Percentiles rank a stretch among this genome's conserved stretches.
Evolutionary conservation across 2,113 vertebrate genomes (phyloP).

Genomic region (Caloenas nicobarica): DNA sequence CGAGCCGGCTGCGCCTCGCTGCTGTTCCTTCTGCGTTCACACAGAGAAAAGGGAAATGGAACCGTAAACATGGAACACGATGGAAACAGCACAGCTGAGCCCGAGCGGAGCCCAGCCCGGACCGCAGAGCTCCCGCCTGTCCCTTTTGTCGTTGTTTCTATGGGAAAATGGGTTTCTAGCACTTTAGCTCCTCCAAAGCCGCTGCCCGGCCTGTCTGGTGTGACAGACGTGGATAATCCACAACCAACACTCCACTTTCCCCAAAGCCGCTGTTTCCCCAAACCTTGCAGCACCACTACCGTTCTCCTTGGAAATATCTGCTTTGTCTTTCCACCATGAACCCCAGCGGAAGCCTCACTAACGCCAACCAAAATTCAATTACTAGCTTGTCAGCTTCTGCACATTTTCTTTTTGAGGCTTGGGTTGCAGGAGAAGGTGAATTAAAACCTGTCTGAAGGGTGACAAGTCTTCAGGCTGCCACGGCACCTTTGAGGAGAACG

Average conservation of each 20-base stretch:
- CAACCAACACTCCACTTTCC: not conserved
- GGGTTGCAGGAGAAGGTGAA: not conserved
- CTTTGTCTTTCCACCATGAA: not conserved
- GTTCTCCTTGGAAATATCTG: not conserved
- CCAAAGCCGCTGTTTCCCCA: not conserved
- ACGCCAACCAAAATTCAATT: not conserved
- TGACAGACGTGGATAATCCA: not conserved
- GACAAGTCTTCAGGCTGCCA: not conserved
- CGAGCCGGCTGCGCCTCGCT: fast-evolving
- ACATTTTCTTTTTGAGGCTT: fast-evolving
- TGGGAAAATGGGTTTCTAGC: fast-evolving
- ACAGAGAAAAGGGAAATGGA: not conserved
- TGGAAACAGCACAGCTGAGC: fast-evolving
- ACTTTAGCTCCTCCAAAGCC: fast-evolving
- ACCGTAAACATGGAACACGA: fast-evolving
- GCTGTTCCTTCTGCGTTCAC: not conserved
- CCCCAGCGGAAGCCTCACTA: not conserved
- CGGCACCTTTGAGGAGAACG: not conserved
- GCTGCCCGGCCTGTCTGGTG: not conserved
- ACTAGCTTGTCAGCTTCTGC: not conserved
- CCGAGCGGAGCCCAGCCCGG: not conserved
- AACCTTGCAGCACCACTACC: not conserved
- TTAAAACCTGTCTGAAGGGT: not conserved
- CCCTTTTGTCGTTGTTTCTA: fast-evolving
- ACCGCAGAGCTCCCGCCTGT: too few relatives aligned